A percentile compares a stretch with the other conserved stretches of the same genome.
Evolutionary conservation across 2,797 vertebrate genomes (phyloP).

Genomic region (Pseudocheirus occidentalis): DNA sequence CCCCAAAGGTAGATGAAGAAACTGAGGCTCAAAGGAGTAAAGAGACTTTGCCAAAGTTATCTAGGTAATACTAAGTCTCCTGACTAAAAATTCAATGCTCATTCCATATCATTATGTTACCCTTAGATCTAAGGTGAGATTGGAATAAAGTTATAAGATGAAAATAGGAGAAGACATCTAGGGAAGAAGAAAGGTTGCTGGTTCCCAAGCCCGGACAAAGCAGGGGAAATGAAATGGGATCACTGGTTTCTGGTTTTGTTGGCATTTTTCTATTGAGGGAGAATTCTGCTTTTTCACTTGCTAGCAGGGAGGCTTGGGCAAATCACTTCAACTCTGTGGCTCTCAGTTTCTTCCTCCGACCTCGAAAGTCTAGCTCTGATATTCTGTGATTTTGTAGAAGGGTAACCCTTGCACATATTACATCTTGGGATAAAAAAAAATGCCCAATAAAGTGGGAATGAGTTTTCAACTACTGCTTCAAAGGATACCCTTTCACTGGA

Average conservation of each 20-base stretch:
- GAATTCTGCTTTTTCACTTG: background rate
- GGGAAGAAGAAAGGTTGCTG: too few relatives aligned
- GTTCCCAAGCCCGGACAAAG: background rate
- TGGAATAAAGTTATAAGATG: background rate
- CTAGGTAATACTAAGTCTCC: background rate
- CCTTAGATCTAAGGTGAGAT: background rate
- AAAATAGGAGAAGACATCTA: background rate
- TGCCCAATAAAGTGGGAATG: background rate
- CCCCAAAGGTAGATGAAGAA: background rate
- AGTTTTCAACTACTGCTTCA: background rate
- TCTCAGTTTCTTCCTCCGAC: background rate
- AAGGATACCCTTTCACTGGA: background rate
- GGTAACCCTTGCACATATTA: background rate
- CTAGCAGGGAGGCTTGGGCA: background rate
- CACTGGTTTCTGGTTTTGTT: background rate
- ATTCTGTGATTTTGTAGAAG: background rate
- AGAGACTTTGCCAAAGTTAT: background rate
- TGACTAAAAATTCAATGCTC: background rate
- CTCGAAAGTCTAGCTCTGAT: background rate
- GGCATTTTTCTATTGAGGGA: background rate
- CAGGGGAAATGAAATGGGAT: background rate
- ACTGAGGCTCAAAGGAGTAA: background rate
- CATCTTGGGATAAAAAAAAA: background rate
- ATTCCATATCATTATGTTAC: background rate
- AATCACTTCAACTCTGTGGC: background rate